Evolutionary conservation across 2,888 invertebrate species (phyloP).

Genomic region (Periphyllus acericola): DNA sequence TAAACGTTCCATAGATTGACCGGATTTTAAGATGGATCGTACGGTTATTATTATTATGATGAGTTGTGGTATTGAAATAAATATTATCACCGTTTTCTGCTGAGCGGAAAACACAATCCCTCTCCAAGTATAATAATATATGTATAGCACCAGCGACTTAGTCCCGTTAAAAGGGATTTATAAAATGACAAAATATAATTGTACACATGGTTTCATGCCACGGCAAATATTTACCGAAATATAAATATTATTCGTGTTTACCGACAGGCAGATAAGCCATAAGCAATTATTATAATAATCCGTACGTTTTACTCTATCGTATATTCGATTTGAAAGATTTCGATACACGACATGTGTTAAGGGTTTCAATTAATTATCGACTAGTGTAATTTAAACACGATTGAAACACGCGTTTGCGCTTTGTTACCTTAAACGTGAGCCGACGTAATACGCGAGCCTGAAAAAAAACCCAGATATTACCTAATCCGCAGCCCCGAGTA

Average conservation of each 20-base stretch:
- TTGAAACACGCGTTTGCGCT: neutral
- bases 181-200: neutral
- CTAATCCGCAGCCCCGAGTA: too few species aligned
- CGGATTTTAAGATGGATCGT: neutral
- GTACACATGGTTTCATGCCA: neutral
- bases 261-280: neutral
- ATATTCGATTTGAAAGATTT: neutral
- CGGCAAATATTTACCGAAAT: conserved; percentile 8
- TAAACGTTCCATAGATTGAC: neutral
- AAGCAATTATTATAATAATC: conserved; percentile 13
- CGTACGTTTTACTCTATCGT: neutral
- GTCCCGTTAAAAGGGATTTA: neutral
- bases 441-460: neutral
- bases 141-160: neutral
- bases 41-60: neutral
- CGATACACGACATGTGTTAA: neutral
- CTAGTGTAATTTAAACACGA: neutral
- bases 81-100: neutral
- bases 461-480: too few species aligned
- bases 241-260: conserved; percentile 35
- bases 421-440: neutral
- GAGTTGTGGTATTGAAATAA: neutral
- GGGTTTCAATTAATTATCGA: neutral
- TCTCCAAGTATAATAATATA: too few species aligned
- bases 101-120: neutral